A percentile compares a stretch with the other conserved stretches of the same genome.
These are phyloP conservation scores for Natrix natrix DNA, from an alignment of 2,797 vertebrate species.

Conservation along the genomic window DNA sequence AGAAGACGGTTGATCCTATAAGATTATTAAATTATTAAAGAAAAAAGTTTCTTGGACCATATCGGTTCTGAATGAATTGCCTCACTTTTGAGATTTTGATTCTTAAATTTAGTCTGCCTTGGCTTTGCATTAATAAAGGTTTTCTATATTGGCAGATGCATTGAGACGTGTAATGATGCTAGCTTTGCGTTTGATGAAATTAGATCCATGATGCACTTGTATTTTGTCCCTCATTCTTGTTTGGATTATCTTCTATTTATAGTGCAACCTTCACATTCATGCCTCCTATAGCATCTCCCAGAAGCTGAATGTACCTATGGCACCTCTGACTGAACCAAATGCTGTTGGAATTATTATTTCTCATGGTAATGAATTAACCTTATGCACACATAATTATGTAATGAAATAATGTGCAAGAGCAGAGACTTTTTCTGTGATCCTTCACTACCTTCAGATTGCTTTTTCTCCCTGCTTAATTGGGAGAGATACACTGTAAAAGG, in stretches of 20 bases:
- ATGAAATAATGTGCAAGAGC: background rate
- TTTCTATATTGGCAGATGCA: background rate
- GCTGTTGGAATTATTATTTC: conserved; percentile 91
- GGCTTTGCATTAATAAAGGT: background rate
- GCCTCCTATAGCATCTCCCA: conserved; percentile 88
- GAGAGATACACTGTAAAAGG: background rate
- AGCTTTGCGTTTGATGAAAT: background rate
- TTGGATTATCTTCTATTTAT: conserved; percentile 48
- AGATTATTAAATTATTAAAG: background rate
- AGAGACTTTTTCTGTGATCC: background rate
- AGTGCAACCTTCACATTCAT: conserved; percentile 95
- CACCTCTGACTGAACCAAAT: conserved; percentile 88
- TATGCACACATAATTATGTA: background rate
- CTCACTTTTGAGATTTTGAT: background rate
- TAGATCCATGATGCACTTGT: background rate
- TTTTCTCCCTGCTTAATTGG: background rate
- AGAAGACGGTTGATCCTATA: background rate
- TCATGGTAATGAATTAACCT: conserved; percentile 77
- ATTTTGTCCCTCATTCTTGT: conserved; percentile 24
- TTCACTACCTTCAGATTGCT: background rate
- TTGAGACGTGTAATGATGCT: background rate
- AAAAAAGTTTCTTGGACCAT: background rate
- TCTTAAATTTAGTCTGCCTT: background rate
- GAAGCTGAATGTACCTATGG: conserved; percentile 86
- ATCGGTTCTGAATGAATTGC: background rate